Conservation (phyloP, 2,797 vertebrate genomes). For the Notoglanidium macrostoma region DNA sequence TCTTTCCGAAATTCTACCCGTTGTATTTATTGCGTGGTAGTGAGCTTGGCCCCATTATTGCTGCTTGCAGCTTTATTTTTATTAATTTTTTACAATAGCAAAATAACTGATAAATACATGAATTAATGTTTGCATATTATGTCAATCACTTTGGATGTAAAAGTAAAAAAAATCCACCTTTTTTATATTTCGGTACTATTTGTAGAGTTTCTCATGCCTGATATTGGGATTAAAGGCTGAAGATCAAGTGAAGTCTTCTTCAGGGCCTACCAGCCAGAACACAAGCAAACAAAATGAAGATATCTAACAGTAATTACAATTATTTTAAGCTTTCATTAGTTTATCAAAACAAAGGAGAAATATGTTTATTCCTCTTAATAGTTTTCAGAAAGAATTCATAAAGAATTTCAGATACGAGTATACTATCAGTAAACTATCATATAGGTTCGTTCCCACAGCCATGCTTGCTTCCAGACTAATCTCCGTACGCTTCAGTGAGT, state of each 20-base stretch:
- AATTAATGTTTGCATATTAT: background rate
- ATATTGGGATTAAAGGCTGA: background rate
- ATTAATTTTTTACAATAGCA: background rate
- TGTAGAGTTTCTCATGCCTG: background rate
- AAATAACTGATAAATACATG: background rate
- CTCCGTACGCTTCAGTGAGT: conserved; percentile 31
- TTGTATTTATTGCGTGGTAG: too few species aligned
- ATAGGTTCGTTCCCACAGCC: background rate
- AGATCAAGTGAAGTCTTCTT: background rate
- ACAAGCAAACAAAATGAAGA: background rate
- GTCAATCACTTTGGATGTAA: conserved; percentile 2
- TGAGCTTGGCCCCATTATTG: too few species aligned
- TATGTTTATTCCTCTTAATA: background rate
- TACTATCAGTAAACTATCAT: background rate
- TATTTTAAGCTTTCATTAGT: background rate
- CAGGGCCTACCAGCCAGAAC: background rate
- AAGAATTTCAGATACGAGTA: too few species aligned
- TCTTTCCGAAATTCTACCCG: background rate
- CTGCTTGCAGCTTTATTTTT: too few species aligned
- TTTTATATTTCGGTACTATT: background rate
- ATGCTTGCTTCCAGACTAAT: conserved; percentile 11
- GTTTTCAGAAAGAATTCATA: background rate
- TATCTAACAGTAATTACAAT: background rate
- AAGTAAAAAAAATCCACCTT: background rate
- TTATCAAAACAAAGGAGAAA: background rate